Percentiles rank a stretch among this genome's conserved stretches.
Evolutionary conservation across 1,140 invertebrate genomes (phyloP).

Genomic region (Sitophilus oryzae): DNA sequence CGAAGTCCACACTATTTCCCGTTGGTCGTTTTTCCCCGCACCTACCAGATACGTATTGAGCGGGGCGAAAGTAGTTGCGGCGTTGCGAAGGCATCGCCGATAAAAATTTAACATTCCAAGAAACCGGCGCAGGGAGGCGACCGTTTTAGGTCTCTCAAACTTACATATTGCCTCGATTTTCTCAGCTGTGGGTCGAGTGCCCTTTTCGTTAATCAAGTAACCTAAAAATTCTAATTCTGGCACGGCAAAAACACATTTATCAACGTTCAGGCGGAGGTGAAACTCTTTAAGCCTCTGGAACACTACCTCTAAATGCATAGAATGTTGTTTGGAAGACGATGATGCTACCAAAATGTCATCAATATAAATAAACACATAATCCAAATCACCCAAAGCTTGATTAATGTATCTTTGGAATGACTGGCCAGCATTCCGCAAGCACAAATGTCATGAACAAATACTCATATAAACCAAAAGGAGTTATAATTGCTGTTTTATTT

Average conservation of each 20-base stretch:
- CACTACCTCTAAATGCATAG: slow-evolving; percentile 27
- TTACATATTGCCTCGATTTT: slow-evolving; percentile 36
- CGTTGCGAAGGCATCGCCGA: no score
- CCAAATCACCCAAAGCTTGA: slow-evolving; percentile 2
- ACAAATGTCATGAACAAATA: slow-evolving; percentile 26
- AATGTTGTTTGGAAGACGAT: slow-evolving; percentile 29
- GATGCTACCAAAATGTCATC: slow-evolving; percentile 42
- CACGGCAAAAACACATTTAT: slow-evolving; percentile 33
- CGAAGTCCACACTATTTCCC: no score
- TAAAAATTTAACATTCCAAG: slow-evolving; percentile 42
- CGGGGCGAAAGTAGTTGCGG: no score
- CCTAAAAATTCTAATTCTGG: slow-evolving; percentile 36
- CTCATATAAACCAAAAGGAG: slow-evolving; percentile 28
- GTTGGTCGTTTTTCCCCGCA: no score
- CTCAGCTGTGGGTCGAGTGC: slow-evolving; percentile 32
- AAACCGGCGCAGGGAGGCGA: slow-evolving; percentile 32
- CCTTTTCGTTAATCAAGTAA: slow-evolving; percentile 29
- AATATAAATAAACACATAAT: slow-evolving; percentile 31
- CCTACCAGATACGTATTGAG: no score
- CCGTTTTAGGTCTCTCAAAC: slow-evolving; percentile 27
- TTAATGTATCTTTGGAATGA: slow-evolving; percentile 26
- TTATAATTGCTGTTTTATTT: slow-evolving; percentile 27
- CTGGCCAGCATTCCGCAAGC: slow-evolving; percentile 29
- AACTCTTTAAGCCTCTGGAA: slow-evolving; percentile 30
- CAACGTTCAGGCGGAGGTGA: slow-evolving; percentile 33